Conservation (phyloP, 2,113 vertebrate species). For the Hypanus sabinus region DNA sequence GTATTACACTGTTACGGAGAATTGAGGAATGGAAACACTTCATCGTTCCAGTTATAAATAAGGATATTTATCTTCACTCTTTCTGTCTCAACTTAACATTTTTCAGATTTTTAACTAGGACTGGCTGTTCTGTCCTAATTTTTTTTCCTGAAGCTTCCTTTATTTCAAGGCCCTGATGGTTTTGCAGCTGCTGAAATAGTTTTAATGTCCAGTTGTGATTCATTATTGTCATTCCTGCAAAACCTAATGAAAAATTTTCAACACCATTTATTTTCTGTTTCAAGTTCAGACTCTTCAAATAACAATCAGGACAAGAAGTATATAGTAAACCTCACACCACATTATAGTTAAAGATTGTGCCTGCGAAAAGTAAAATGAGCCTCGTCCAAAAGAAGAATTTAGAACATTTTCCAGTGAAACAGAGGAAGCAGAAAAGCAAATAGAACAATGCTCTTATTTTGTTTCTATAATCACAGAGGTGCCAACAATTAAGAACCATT, state of each 20-base stretch:
- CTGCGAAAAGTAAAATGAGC: not conserved
- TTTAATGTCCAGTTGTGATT: not conserved
- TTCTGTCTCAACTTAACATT: not conserved
- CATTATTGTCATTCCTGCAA: not conserved
- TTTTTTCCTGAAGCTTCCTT: not conserved
- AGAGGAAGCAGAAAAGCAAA: not conserved
- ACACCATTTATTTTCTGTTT: too few species aligned
- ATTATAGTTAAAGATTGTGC: not conserved
- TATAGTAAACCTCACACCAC: not conserved
- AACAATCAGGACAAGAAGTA: not conserved
- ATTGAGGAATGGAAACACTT: not conserved
- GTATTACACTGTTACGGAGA: not conserved
- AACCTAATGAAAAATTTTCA: too few species aligned
- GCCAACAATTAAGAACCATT: not conserved
- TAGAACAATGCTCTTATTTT: not conserved
- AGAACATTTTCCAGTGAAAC: not conserved
- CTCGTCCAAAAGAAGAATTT: not conserved
- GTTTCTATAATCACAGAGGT: not conserved
- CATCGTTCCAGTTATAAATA: not conserved
- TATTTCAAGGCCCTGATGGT: not conserved
- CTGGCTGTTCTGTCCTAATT: not conserved
- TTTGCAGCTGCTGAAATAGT: not conserved
- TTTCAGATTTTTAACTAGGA: not conserved
- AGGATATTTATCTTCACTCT: not conserved
- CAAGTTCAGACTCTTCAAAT: not conserved